phyloP scores from a whole-genome alignment of 2,113 vertebrate species.

The Cryptotis parvus region DNA sequence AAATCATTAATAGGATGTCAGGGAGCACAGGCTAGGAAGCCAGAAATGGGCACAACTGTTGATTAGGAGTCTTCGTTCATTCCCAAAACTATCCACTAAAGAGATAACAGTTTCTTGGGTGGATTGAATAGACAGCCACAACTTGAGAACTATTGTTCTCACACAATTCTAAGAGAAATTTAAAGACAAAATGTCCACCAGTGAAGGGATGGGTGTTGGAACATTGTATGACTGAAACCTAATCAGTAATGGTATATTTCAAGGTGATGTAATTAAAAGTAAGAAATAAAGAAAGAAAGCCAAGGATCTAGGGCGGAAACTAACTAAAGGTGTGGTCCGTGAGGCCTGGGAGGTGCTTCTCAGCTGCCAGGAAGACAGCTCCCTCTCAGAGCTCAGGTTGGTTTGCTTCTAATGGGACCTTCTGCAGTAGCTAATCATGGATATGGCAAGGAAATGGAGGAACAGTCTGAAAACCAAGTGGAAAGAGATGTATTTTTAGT shows the following conservation, averaged over 20 bases:
- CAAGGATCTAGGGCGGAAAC: background rate
- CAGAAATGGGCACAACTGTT: background rate
- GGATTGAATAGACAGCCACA: background rate
- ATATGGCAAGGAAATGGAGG: background rate
- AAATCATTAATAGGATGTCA: constrained; percentile 1
- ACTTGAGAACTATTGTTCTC: constrained; percentile 3
- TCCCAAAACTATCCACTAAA: background rate
- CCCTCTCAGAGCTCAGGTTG: background rate
- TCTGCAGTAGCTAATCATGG: background rate
- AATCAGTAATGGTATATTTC: too few relatives aligned
- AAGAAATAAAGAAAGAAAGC: too few relatives aligned
- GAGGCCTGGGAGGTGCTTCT: background rate
- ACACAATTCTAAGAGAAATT: background rate
- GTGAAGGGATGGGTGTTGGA: too few relatives aligned
- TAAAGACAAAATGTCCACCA: too few relatives aligned
- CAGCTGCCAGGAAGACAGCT: background rate
- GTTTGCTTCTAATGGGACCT: background rate
- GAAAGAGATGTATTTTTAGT: background rate
- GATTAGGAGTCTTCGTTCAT: background rate
- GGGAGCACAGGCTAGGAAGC: background rate
- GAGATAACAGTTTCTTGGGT: background rate
- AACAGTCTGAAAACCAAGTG: background rate
- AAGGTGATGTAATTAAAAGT: too few relatives aligned
- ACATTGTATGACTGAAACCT: too few relatives aligned
- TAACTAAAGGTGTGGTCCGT: background rate